Conservation (phyloP, 2,888 invertebrate genomes). For the Ormyrus rosae region DNA sequence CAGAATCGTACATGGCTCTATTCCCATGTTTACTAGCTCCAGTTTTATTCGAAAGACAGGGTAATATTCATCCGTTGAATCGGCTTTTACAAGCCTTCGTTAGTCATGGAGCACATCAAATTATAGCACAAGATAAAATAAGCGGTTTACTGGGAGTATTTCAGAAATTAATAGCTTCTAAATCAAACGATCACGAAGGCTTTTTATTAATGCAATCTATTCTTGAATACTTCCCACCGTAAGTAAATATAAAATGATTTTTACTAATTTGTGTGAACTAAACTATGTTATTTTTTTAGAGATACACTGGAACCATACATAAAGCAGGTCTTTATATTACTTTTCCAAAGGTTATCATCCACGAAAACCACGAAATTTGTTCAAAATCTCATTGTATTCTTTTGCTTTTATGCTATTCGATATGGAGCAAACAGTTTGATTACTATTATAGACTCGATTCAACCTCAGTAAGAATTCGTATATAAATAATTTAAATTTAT, state of each 20-base stretch:
- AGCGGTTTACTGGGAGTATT: conserved; percentile 93
- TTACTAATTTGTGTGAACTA: conserved; percentile 10
- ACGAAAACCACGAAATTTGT: conserved; percentile 97
- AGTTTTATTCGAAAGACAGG: conserved; percentile 93
- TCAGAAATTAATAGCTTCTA: conserved; percentile 97
- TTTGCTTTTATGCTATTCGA: conserved; percentile 90
- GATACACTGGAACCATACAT: conserved; percentile 85
- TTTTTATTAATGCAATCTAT: conserved; percentile 93
- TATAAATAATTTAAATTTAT: not conserved
- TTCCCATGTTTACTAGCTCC: conserved; percentile 94
- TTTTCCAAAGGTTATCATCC: conserved; percentile 95
- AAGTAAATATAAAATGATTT: conserved; percentile 73
- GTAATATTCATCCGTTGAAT: conserved; percentile 95
- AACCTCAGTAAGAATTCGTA: conserved; percentile 83
- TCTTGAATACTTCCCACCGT: conserved; percentile 89
- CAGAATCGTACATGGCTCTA: conserved; percentile 91
- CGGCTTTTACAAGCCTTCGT: conserved; percentile 93
- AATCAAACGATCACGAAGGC: conserved; percentile 96
- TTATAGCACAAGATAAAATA: conserved; percentile 84
- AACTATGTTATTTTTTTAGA: conserved; percentile 76
- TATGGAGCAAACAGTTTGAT: conserved; percentile 87
- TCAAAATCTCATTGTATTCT: conserved; percentile 92
- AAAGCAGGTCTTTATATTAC: conserved; percentile 91
- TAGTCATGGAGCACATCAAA: conserved; percentile 83
- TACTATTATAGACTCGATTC: conserved; percentile 89